Percentiles rank a stretch among this genome's conserved stretches.
Evolutionary conservation across 2,888 invertebrate species (phyloP).

Genomic region (Acronicta leporina): DNA sequence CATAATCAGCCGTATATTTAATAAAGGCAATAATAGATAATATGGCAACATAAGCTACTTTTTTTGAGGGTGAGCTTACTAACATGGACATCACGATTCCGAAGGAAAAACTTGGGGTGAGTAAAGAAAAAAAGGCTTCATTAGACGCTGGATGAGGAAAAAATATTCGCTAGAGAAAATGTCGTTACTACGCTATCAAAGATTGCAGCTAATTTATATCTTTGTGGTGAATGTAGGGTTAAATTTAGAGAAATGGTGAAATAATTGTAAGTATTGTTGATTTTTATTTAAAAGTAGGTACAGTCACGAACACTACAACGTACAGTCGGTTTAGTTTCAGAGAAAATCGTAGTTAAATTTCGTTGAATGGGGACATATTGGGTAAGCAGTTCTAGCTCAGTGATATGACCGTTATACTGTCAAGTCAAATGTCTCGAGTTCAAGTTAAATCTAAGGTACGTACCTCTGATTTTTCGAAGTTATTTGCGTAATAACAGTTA

Average conservation of each 20-base stretch:
- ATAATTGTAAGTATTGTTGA: too few species aligned
- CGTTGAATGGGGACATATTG: too few species aligned
- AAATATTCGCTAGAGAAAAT: constrained; percentile 62
- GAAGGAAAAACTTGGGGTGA: constrained; percentile 65
- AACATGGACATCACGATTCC: constrained; percentile 64
- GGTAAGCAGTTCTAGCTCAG: too few species aligned
- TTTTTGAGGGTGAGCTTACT: constrained; percentile 57
- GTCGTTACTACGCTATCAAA: constrained; percentile 54
- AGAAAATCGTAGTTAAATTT: too few species aligned
- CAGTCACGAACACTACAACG: too few species aligned
- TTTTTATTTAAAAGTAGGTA: too few species aligned
- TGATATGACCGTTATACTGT: too few species aligned
- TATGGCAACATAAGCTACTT: constrained; percentile 59
- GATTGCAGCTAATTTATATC: constrained; percentile 50
- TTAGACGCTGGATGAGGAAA: constrained; percentile 67
- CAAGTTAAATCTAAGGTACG: too few species aligned
- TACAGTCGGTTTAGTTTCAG: too few species aligned
- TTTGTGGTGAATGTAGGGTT: constrained; percentile 36
- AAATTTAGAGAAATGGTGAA: constrained; percentile 4
- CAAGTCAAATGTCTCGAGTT: too few species aligned
- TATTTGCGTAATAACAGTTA: too few species aligned
- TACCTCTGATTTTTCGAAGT: too few species aligned
- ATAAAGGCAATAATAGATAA: constrained; percentile 59
- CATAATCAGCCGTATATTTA: constrained; percentile 31
- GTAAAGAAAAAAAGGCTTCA: constrained; percentile 66